Percentiles rank a stretch among this genome's conserved stretches.
Evolutionary conservation across 2,888 invertebrate genomes (phyloP).

Genomic region (Pemphredon lugubris): DNA sequence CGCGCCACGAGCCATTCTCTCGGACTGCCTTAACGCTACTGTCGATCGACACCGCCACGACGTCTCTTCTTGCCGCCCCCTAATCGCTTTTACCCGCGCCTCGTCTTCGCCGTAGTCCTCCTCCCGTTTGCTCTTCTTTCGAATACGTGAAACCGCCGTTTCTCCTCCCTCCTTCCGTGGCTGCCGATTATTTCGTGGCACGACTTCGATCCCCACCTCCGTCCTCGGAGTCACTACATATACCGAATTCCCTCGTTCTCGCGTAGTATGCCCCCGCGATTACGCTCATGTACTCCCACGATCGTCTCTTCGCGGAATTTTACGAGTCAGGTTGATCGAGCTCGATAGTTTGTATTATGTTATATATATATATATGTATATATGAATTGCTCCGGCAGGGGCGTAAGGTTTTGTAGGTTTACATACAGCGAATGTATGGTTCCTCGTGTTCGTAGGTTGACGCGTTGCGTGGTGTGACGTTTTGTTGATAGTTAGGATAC

Average conservation of each 20-base stretch:
- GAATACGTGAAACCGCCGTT: conserved; percentile 31
- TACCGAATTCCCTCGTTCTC: too few species aligned
- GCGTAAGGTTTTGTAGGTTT: too few species aligned
- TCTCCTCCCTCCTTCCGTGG: conserved; percentile 39
- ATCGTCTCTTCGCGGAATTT: too few species aligned
- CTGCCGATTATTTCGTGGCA: conserved; percentile 56
- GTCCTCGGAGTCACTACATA: not conserved
- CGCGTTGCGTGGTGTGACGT: too few species aligned
- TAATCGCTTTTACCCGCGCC: conserved; percentile 66
- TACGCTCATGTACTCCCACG: not conserved
- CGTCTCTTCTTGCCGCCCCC: conserved; percentile 62
- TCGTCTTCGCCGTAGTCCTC: conserved; percentile 39
- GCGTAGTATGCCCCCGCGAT: too few species aligned
- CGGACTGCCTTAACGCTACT: conserved; percentile 74
- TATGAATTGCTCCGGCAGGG: too few species aligned
- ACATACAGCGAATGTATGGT: too few species aligned
- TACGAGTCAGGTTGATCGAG: too few species aligned
- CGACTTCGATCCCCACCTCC: conserved; percentile 24
- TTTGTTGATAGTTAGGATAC: too few species aligned
- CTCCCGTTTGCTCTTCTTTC: conserved; percentile 44
- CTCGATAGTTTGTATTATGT: too few species aligned
- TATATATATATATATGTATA: too few species aligned
- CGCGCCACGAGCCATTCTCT: conserved; percentile 75
- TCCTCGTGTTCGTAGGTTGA: too few species aligned
- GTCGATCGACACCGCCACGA: conserved; percentile 56